Evolutionary conservation across 2,888 invertebrate genomes (phyloP).

Genomic region (Flexamia atlantica): DNA sequence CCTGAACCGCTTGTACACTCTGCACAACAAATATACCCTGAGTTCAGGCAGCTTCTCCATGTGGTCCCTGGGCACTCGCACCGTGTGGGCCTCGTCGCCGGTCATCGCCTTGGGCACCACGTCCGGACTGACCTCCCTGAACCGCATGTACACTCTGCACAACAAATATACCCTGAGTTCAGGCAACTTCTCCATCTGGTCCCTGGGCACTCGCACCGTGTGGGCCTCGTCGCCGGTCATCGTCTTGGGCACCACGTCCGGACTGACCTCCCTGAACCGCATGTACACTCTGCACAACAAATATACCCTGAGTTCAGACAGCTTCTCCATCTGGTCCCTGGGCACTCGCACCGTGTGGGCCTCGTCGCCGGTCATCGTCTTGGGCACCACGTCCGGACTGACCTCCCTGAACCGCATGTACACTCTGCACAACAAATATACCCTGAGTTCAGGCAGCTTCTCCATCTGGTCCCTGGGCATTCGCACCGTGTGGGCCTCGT

Average conservation of each 20-base stretch:
- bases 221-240: constrained; percentile 94
- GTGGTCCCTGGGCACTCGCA: constrained; percentile 88
- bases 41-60: constrained; percentile 96
- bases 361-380: constrained; percentile 91
- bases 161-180: constrained; percentile 98
- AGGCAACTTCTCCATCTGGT: constrained; percentile 93
- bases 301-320: constrained; percentile 94
- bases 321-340: constrained; percentile 89
- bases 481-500: constrained; percentile 88
- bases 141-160: no score
- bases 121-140: no score
- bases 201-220: constrained; percentile 87
- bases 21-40: constrained; percentile 86
- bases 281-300: no score
- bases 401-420: constrained; percentile 95
- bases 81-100: constrained; percentile 87
- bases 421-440: constrained; percentile 87
- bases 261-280: no score
- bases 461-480: constrained; percentile 91
- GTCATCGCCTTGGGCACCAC: constrained; percentile 96
- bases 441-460: constrained; percentile 95
- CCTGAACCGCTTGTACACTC: no score
- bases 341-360: constrained; percentile 91
- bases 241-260: constrained; percentile 91
- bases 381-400: constrained; percentile 89